phyloP scores from a whole-genome alignment of 2,797 vertebrate species.

The Loris lydekkerianus region DNA sequence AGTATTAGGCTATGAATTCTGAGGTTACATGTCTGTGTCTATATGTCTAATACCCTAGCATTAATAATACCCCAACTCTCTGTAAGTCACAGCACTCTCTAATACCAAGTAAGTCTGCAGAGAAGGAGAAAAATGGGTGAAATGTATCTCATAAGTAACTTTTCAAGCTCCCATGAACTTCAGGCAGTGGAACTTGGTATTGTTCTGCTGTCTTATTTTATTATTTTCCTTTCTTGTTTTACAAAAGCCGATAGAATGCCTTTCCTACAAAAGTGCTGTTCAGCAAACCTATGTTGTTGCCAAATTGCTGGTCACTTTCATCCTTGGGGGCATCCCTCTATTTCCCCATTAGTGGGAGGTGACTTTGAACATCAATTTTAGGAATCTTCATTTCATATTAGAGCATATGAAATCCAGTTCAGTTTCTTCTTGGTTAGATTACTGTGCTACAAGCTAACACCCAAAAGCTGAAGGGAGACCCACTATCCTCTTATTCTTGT shows the following conservation, averaged over 20 bases:
- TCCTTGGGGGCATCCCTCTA: neutral
- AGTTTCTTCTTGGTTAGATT: neutral
- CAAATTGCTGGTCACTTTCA: neutral
- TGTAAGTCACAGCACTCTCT: neutral
- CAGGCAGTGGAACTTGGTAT: neutral
- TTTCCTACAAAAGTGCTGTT: neutral
- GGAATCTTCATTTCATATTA: neutral
- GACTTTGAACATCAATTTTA: neutral
- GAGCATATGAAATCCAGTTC: neutral
- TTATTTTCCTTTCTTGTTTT: neutral
- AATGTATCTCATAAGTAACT: neutral
- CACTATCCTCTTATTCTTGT: neutral
- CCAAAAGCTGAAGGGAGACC: neutral
- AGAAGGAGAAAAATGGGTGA: neutral
- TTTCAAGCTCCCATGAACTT: slow-evolving; percentile 48
- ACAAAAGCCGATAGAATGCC: neutral
- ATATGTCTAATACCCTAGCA: neutral
- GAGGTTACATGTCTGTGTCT: neutral
- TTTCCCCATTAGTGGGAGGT: neutral
- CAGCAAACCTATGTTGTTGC: neutral
- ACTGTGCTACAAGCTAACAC: neutral
- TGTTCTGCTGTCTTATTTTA: neutral
- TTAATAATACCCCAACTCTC: neutral
- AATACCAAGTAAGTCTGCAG: neutral
- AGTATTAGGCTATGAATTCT: neutral